Evolutionary conservation across 2,888 invertebrate species (phyloP).

Genomic region (Hydrotaea cyrtoneurina): DNA sequence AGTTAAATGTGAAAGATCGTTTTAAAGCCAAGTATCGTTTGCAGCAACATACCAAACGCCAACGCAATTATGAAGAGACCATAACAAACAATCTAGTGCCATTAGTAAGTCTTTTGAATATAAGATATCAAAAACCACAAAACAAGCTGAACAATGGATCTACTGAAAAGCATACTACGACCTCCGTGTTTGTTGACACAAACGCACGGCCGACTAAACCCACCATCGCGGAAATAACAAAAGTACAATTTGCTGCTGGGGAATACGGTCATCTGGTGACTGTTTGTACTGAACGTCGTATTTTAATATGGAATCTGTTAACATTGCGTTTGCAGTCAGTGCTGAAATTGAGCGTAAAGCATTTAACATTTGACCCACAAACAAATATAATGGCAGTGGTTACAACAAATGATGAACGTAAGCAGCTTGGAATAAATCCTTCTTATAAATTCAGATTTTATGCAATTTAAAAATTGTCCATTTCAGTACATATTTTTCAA

Average conservation of each 20-base stretch:
- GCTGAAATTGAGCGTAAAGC: conserved; percentile 77
- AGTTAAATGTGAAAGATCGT: conserved; percentile 72
- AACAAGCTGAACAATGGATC: conserved; percentile 49
- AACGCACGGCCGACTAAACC: conserved; percentile 9
- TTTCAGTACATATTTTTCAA: conserved; percentile 85
- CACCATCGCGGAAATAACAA: conserved; percentile 73
- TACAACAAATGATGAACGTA: conserved; percentile 83
- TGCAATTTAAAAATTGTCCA: conserved; percentile 32
- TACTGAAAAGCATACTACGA: background rate
- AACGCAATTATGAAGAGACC: conserved; percentile 68
- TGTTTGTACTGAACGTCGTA: conserved; percentile 81
- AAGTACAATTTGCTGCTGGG: conserved; percentile 78
- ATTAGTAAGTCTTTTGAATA: conserved; percentile 73
- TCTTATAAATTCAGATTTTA: background rate
- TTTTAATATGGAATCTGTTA: conserved; percentile 86
- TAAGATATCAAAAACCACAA: conserved; percentile 65
- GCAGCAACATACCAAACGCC: conserved; percentile 66
- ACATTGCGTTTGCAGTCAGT: conserved; percentile 85
- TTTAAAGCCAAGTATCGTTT: conserved; percentile 78
- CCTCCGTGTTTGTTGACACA: background rate
- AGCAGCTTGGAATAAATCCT: conserved; percentile 73
- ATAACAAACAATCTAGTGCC: conserved; percentile 72
- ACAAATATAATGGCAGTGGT: conserved; percentile 86
- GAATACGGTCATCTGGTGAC: conserved; percentile 78
- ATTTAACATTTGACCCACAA: conserved; percentile 83